Evolutionary conservation across 2,113 vertebrate genomes (phyloP).

Genomic region (Brachyistius frenatus): DNA sequence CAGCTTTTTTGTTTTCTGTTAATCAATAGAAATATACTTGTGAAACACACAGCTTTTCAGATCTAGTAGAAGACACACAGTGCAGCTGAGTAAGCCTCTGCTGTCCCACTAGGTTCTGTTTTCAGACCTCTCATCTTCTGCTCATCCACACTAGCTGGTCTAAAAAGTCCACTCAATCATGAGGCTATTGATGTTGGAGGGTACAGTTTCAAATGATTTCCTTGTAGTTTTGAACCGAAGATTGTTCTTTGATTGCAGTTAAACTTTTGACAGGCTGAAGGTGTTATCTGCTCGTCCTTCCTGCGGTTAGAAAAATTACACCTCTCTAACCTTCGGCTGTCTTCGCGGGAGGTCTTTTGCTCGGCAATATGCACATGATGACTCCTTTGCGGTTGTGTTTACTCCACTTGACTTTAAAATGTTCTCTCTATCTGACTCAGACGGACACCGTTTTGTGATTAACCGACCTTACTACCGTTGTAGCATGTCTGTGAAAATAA

Average conservation of each 20-base stretch:
- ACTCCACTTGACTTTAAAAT: slow-evolving; percentile 48
- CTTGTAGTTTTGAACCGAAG: not conserved
- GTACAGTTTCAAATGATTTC: not conserved
- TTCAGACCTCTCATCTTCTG: not conserved
- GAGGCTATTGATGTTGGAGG: not conserved
- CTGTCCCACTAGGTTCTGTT: slow-evolving; percentile 26
- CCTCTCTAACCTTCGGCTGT: slow-evolving; percentile 9
- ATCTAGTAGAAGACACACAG: slow-evolving; percentile 3
- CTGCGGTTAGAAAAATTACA: slow-evolving; percentile 8
- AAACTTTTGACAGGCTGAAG: slow-evolving; percentile 1
- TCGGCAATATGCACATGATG: slow-evolving; percentile 38
- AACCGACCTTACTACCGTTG: slow-evolving; percentile 50
- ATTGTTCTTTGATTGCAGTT: slow-evolving; percentile 18
- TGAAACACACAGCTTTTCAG: too few relatives aligned
- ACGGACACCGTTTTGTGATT: slow-evolving; percentile 50
- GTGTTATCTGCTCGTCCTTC: not conserved
- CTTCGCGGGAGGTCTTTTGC: slow-evolving; percentile 22
- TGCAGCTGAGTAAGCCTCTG: slow-evolving; percentile 4
- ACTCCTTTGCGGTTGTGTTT: slow-evolving; percentile 38
- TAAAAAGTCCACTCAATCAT: not conserved
- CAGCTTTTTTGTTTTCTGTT: slow-evolving; percentile 1
- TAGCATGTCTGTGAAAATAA: slow-evolving; percentile 39
- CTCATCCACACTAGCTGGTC: not conserved
- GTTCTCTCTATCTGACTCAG: slow-evolving; percentile 42
- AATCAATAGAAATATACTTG: too few relatives aligned